Conservation (phyloP, 2,113 vertebrate species). For the Entomyzon cyanotis region DNA sequence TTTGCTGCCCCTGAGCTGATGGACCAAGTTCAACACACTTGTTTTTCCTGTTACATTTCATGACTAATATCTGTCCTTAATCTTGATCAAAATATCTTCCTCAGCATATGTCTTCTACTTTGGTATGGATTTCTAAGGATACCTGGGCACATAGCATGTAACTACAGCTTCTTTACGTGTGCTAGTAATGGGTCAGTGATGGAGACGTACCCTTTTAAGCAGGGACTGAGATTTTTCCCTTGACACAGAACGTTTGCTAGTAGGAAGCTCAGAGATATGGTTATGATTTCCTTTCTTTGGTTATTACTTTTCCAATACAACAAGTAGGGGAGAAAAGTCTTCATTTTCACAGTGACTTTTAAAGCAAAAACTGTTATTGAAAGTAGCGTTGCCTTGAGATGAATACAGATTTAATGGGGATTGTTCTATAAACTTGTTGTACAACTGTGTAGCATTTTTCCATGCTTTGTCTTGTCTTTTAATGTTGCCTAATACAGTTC, state of each 20-base stretch:
- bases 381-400: neutral
- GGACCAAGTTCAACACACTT: neutral
- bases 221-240: neutral
- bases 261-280: neutral
- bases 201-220: neutral
- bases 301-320: neutral
- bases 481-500: neutral
- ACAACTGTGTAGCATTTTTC: neutral
- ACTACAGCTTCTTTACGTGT: neutral
- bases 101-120: neutral
- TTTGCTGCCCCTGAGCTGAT: neutral
- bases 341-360: neutral
- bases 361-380: neutral
- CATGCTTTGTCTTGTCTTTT: neutral
- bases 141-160: neutral
- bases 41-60: neutral
- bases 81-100: neutral
- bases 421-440: neutral
- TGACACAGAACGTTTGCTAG: neutral
- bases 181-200: neutral
- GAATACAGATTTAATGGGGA: neutral
- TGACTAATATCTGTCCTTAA: neutral
- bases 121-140: neutral
- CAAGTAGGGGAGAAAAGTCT: neutral
- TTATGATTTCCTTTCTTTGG: neutral